Percentiles rank a stretch among this genome's conserved stretches.
These are phyloP conservation scores for Parus major DNA, from an alignment of 2,113 vertebrate genomes.

Conservation along the genomic window DNA sequence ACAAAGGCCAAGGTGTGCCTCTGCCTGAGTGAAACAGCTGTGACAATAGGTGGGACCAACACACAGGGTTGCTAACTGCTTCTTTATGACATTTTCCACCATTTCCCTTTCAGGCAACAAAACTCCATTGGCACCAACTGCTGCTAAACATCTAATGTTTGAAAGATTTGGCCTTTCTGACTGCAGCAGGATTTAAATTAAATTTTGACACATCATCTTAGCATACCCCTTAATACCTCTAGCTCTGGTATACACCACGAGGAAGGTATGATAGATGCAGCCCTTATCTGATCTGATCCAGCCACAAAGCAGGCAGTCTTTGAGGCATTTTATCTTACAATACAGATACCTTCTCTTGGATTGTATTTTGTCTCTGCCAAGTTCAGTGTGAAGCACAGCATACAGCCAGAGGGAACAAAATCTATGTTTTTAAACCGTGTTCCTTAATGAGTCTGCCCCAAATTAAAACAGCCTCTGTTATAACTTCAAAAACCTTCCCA, in stretches of 20 bases:
- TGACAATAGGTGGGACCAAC: background rate
- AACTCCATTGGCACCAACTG: background rate
- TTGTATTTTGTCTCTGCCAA: slow-evolving; percentile 1
- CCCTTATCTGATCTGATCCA: background rate
- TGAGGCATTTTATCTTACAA: background rate
- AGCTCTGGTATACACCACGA: background rate
- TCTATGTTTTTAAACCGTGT: slow-evolving; percentile 5
- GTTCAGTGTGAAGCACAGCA: background rate
- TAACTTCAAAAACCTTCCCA: slow-evolving; percentile 44
- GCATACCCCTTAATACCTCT: background rate
- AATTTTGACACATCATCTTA: background rate
- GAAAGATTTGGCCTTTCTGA: background rate
- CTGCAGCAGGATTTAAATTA: background rate
- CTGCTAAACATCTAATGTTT: background rate
- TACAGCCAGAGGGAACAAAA: slow-evolving; percentile 41
- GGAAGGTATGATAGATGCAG: background rate
- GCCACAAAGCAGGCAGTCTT: background rate
- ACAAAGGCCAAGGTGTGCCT: background rate
- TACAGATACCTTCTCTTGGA: slow-evolving; percentile 3
- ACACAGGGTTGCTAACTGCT: accelerated
- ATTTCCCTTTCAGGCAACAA: background rate
- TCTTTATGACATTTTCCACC: background rate
- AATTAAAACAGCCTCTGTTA: slow-evolving; percentile 44
- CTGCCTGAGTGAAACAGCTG: background rate
- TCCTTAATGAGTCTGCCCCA: slow-evolving; percentile 45